Base-by-base conservation (phyloP, 2,888 invertebrate genomes). In the Tetragnatha montana region DNA sequence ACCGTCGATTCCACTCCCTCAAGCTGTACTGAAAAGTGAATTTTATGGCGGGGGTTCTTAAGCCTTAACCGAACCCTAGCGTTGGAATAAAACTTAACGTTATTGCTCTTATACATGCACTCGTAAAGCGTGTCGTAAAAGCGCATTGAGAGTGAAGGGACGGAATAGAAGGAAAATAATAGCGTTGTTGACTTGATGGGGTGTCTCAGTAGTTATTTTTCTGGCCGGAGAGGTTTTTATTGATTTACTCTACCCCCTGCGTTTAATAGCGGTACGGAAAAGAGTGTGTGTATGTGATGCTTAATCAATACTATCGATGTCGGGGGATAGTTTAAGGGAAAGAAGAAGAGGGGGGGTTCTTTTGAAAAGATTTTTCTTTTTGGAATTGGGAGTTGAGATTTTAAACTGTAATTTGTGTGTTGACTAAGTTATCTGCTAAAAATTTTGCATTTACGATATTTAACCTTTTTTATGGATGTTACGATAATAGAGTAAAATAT, bases 111-210 rank as follows among this genome's bases (percentile, higher is more conserved):
- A 73, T 82, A 74, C 51, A 73, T 22, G 17, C 82, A 47, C 35
- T 74, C 82, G 82, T 82, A 82, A 82, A 81, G 51, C 14, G 22
- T 22, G 49, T 60, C 82, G n/a, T 82, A 82, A 82, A 82, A 74
- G 35, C n/a, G 19, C 8, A 12, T 17, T 60, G 12, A 4, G 12
- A 17, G 60, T 8, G 60, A 12, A 60, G 12, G 7, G 21, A 21
- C 14, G 8, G 60, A 22, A 22, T 17, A 22, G 6, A 22, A 21
- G 60, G 21, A 21, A 22, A 78, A 78, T 60, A 35, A 22, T 78
- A 22, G 22, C 60, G 60, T 78, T 22, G 22, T 68, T 60, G 78
- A 60, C 22, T 78, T 78, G 51, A 78, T 78, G 22, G 35, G 78
- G 78, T 22, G 78, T 78, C 21, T 21, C 60, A 60, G 60, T 22